Evolutionary conservation across 2,888 invertebrate genomes (phyloP).

Genomic region (Aphelenchoides bicaudatus): DNA sequence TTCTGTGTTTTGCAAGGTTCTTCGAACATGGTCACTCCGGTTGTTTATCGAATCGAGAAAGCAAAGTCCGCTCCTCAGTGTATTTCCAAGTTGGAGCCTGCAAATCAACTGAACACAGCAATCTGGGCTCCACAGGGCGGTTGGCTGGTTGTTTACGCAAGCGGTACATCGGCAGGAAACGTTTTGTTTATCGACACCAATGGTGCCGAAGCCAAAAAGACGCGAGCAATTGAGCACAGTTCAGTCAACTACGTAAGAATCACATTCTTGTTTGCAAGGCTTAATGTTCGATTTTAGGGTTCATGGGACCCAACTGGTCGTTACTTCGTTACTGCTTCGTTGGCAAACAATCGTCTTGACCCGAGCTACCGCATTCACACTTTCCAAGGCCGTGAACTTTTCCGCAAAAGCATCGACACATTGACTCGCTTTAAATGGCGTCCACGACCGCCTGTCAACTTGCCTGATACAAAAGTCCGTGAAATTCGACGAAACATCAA

Average conservation of each 20-base stretch:
- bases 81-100: constrained; percentile 53
- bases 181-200: constrained; percentile 57
- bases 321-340: constrained; percentile 88
- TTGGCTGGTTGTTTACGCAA: constrained; percentile 62
- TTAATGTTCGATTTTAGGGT: constrained; percentile 71
- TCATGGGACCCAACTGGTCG: constrained; percentile 99
- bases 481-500: constrained; percentile 95
- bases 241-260: constrained; percentile 33
- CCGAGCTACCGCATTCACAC: constrained; percentile 94
- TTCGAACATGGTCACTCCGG: constrained; percentile 49
- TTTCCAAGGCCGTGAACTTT: constrained; percentile 75
- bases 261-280: constrained; percentile 9
- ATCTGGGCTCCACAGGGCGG: constrained; percentile 65
- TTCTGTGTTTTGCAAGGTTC: constrained; percentile 90
- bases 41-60: constrained; percentile 52
- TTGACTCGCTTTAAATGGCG: constrained; percentile 94
- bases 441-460: constrained; percentile 81
- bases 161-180: constrained; percentile 47
- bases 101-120: constrained; percentile 52
- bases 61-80: constrained; percentile 49
- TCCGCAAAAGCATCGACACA: constrained; percentile 80
- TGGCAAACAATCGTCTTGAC: constrained; percentile 70
- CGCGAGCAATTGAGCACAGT: constrained; percentile 32
- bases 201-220: constrained; percentile 44
- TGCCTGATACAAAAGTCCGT: constrained; percentile 76